Conservation (phyloP, 2,888 invertebrate species). For the Asteroscopus sphinx region DNA sequence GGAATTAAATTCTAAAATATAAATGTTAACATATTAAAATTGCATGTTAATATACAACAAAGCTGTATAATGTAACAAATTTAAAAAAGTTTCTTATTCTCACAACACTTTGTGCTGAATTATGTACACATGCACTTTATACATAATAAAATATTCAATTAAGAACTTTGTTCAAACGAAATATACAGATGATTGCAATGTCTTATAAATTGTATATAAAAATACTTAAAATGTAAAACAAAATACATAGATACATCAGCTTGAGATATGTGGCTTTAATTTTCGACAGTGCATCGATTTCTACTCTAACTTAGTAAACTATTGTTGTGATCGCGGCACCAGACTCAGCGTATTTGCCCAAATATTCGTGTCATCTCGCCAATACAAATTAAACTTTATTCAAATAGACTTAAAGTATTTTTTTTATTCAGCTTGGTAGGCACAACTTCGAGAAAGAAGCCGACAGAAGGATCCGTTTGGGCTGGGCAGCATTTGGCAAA, state of each 20-base stretch:
- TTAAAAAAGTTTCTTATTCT: conserved; percentile 63
- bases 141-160: conserved; percentile 62
- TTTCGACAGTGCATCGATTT: conserved; percentile 42
- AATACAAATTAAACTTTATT: no score
- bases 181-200: conserved; percentile 72
- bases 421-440: no score
- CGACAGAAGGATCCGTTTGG: no score
- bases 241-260: conserved; percentile 43
- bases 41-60: conserved; percentile 73
- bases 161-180: conserved; percentile 85
- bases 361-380: no score
- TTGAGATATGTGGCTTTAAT: conserved; percentile 62
- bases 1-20: conserved; percentile 53
- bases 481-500: no score
- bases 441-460: no score
- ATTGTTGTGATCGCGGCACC: no score
- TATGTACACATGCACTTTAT: conserved; percentile 71
- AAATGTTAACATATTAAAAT: conserved; percentile 64
- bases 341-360: no score
- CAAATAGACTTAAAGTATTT: no score
- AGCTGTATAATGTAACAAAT: conserved; percentile 61
- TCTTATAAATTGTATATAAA: conserved; percentile 54
- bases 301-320: conserved; percentile 28
- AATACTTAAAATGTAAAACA: conserved; percentile 45
- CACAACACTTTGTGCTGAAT: conserved; percentile 82